phyloP scores from a whole-genome alignment of 1,140 invertebrate genomes.

The Hyles euphorbiae region DNA sequence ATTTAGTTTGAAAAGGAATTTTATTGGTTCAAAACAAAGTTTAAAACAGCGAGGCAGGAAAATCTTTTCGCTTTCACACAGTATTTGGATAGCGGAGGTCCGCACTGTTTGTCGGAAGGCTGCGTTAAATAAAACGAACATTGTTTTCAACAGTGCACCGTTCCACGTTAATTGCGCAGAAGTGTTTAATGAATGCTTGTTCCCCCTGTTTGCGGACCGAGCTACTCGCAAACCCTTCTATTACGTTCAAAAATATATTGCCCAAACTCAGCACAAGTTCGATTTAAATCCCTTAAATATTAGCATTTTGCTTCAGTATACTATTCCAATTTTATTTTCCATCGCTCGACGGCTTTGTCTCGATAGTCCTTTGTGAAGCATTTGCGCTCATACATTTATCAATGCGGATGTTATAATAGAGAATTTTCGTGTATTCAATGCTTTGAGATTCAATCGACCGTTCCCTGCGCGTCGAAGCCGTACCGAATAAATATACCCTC shows the following conservation, averaged over 20 bases:
- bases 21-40: conserved; percentile 1
- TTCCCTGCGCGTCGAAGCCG: conserved; percentile 16
- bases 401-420: conserved; percentile 23
- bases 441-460: conserved; percentile 30
- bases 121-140: conserved; percentile 39
- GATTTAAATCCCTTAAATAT: not conserved
- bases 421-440: conserved; percentile 28
- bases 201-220: conserved; percentile 34
- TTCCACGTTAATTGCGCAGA: conserved; percentile 45
- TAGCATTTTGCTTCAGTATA: not conserved
- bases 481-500: conserved; percentile 21
- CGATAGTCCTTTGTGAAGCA: conserved; percentile 13
- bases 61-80: conserved; percentile 17
- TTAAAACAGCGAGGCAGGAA: conserved; percentile 3
- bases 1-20: no score
- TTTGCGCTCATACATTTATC: conserved; percentile 22
- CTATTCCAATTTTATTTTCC: not conserved
- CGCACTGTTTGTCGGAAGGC: conserved; percentile 19
- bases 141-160: conserved; percentile 33
- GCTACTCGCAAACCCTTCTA: conserved; percentile 34
- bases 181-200: conserved; percentile 53
- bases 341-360: not conserved
- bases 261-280: not conserved
- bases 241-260: conserved; percentile 14
- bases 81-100: conserved; percentile 23